phyloP scores from a whole-genome alignment of 2,797 vertebrate species.

The Triplophysa bombifrons region DNA sequence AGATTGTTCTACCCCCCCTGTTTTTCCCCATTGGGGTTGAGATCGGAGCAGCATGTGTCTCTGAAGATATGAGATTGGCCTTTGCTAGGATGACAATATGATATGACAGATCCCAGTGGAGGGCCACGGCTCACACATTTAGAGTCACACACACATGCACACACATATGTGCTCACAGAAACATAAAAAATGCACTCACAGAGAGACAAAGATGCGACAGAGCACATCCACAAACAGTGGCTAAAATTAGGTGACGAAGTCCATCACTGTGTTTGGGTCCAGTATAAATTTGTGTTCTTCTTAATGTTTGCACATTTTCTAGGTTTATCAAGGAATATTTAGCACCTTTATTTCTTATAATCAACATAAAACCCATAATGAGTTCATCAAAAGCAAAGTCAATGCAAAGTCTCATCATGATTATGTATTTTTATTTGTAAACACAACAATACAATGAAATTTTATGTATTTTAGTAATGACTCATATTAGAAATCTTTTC shows the following conservation, averaged over 20 bases:
- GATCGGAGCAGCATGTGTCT: conserved; percentile 41
- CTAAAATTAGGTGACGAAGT: conserved; percentile 2
- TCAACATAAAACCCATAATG: neutral
- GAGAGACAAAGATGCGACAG: neutral
- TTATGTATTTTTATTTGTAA: too few relatives aligned
- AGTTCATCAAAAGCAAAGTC: neutral
- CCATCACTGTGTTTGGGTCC: neutral
- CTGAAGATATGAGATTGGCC: conserved; percentile 22
- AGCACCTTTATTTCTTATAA: neutral
- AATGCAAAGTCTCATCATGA: too few relatives aligned
- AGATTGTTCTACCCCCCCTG: conserved; percentile 1
- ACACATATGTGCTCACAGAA: conserved; percentile 5
- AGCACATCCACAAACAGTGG: neutral
- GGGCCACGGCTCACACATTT: conserved; percentile 15
- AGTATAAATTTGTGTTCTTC: conserved; percentile 11
- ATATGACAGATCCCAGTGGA: conserved; percentile 45
- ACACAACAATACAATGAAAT: too few relatives aligned
- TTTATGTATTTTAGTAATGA: too few relatives aligned
- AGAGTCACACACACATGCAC: neutral
- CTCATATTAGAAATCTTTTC: too few relatives aligned
- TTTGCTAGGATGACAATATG: conserved; percentile 39
- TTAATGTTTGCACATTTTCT: neutral
- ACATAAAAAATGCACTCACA: neutral
- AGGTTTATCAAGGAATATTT: too few relatives aligned
- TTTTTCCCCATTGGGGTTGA: neutral